A percentile compares a stretch with the other conserved stretches of the same genome.
phyloP scores from a whole-genome alignment of 2,113 vertebrate species.

The Neogobius melanostomus region DNA sequence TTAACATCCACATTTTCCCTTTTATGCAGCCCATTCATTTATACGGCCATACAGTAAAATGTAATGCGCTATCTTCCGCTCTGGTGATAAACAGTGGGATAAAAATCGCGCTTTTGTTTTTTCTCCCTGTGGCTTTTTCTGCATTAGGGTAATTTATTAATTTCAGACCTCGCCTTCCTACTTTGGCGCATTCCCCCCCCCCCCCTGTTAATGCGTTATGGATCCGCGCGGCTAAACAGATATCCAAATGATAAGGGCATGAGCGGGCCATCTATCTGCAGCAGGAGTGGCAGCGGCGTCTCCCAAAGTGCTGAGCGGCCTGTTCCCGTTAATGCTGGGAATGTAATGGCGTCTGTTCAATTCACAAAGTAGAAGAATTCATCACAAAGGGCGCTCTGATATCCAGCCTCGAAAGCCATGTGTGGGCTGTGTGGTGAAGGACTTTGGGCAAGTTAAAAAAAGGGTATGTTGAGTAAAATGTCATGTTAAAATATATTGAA shows the following conservation, averaged over 20 bases:
- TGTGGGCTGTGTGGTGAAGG: too few relatives aligned
- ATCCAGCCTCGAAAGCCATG: too few relatives aligned
- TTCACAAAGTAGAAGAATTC: conserved; percentile 36
- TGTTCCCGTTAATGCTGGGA: conserved; percentile 49
- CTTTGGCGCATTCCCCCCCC: background rate
- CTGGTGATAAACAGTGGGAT: background rate
- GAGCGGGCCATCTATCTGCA: conserved; percentile 35
- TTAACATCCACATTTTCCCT: conserved; percentile 5
- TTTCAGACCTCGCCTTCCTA: conserved; percentile 15
- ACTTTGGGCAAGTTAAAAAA: too few relatives aligned
- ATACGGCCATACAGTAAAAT: background rate
- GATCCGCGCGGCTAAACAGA: conserved; percentile 18
- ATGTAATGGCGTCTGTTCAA: conserved; percentile 47
- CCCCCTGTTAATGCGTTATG: conserved; percentile 23
- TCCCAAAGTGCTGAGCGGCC: conserved; percentile 65
- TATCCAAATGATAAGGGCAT: conserved; percentile 36
- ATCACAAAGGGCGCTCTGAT: conserved; percentile 13
- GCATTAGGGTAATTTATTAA: conserved; percentile 6
- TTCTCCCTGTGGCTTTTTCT: background rate
- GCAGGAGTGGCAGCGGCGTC: conserved; percentile 26
- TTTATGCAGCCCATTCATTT: conserved; percentile 2
- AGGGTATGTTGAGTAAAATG: too few relatives aligned
- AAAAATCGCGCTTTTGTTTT: background rate
- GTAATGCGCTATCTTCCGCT: background rate
- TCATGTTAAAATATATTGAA: too few relatives aligned